These are phyloP conservation scores for Onthophagus taurus DNA, from an alignment of 1,140 invertebrate genomes.

Conservation along the genomic window DNA sequence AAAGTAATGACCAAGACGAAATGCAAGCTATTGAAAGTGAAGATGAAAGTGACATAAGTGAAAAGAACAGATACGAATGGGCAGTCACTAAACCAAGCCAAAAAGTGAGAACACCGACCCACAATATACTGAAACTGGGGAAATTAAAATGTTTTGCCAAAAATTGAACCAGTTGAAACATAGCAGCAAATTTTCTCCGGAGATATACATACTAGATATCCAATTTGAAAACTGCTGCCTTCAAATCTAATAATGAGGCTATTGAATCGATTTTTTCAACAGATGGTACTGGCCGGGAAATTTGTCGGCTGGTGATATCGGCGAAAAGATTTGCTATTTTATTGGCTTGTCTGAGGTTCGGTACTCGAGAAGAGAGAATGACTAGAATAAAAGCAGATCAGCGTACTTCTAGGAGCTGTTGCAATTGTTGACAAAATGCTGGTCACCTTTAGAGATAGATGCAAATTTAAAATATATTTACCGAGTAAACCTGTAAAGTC, in stretches of 20 bases:
- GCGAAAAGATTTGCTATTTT: conserved; percentile 12
- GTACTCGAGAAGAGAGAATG: conserved; percentile 11
- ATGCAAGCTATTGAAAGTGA: conserved; percentile 13
- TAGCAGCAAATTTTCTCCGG: conserved; percentile 11
- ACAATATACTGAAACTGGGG: conserved; percentile 14
- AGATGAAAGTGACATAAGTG: conserved; percentile 11
- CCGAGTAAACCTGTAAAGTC: conserved; percentile 14
- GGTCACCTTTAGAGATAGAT: conserved; percentile 13
- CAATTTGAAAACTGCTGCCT: conserved; percentile 13
- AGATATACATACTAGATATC: conserved; percentile 14
- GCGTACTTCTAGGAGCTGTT: conserved; percentile 10
- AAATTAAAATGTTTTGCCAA: conserved; percentile 14
- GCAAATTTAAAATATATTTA: conserved; percentile 16
- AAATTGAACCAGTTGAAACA: conserved; percentile 14
- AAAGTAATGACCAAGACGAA: conserved; percentile 14
- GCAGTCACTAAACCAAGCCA: conserved; percentile 11
- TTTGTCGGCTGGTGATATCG: conserved; percentile 13
- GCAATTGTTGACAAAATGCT: conserved; percentile 12
- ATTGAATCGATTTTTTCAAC: conserved; percentile 13
- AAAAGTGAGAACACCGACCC: conserved; percentile 13
- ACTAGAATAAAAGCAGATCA: conserved; percentile 12
- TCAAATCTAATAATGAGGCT: conserved; percentile 11
- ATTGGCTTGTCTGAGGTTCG: conserved; percentile 12
- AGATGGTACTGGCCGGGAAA: conserved; percentile 10
- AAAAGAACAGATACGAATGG: conserved; percentile 15